Base-by-base conservation (phyloP, 2,888 invertebrate species). In the Microchrysa polita region DNA sequence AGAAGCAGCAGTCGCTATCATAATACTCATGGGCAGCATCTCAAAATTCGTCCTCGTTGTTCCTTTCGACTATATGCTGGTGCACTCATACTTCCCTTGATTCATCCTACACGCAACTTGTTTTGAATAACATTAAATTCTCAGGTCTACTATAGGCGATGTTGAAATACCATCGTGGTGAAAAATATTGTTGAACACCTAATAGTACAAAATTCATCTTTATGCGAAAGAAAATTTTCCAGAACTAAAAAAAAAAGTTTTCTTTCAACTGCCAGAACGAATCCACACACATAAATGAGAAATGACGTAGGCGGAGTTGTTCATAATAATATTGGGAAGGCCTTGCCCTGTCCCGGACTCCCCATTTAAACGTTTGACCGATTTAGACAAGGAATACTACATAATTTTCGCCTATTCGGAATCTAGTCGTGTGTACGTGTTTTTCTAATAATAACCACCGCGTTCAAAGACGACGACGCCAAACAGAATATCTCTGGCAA, bases 391-490 rank as follows among this genome's bases (percentile, higher is more conserved):
- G 27, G 27, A 34, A 34, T 34, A n/a, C n/a, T 42, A 42, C 7
- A 42, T 7, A n/a, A 48, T 7, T 7, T 48, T 48, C 48, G 48
- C 48, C 4, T n/a, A 48, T 48, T 48, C 16, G 48, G 12, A 48
- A 34, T 34, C 27, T 2, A 34, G 27, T 34, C 27, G 27, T 34
- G 27, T 34, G 27, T 34, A 59, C 59, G 55, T 59, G 23, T 12
- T 14, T 40, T 34, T n/a, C 61, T 61, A 61, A 61, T 34, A 61
- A 61, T 61, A 61, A 40, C 61, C 40, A n/a, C n/a, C n/a, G n/a
- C 61, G 7, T 61, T 61, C 61, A 61, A n/a, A n/a, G n/a, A n/a
- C n/a, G n/a, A n/a, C n/a, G n/a, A 61, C 61, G 40, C 48, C 48
- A 48, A 48, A 12, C 48, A 12, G 48, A 48, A 48, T 48, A n/a